These are phyloP conservation scores for Campaea margaritaria DNA, from an alignment of 2,888 invertebrate species.

Conservation along the genomic window DNA sequence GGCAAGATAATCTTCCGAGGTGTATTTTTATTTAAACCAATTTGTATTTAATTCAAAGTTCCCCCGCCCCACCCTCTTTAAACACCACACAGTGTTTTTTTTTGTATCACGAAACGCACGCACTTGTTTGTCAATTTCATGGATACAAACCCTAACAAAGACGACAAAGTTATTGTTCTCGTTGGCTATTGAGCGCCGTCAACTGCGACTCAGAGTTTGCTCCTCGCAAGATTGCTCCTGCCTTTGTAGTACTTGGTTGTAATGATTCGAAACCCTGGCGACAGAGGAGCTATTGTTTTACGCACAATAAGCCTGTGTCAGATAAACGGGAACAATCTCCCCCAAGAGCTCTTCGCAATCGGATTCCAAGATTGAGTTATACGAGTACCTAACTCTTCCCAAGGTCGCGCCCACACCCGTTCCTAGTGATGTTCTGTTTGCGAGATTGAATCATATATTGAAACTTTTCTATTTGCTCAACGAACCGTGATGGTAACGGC, in stretches of 20 bases:
- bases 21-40: constrained; percentile 33
- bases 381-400: constrained; percentile 51
- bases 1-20: constrained; percentile 35
- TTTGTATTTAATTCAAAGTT: constrained; percentile 31
- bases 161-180: constrained; percentile 64
- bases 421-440: constrained; percentile 48
- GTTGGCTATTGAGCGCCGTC: constrained; percentile 48
- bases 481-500: constrained; percentile 60
- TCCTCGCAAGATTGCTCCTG: constrained; percentile 58
- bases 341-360: constrained; percentile 47
- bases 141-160: constrained; percentile 64
- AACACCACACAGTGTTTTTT: constrained; percentile 36
- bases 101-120: constrained; percentile 46
- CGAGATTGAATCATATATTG: constrained; percentile 64
- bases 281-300: constrained; percentile 62
- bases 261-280: constrained; percentile 50
- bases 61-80: constrained; percentile 19
- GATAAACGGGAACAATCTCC: constrained; percentile 57
- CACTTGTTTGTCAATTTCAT: constrained; percentile 63
- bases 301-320: constrained; percentile 54
- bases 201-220: constrained; percentile 61
- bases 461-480: constrained; percentile 68
- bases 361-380: constrained; percentile 47
- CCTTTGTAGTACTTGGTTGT: constrained; percentile 48
- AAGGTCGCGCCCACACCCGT: constrained; percentile 53